These are phyloP conservation scores for Mormoops blainvillei DNA, from an alignment of 2,113 vertebrate species.

Conservation along the genomic window DNA sequence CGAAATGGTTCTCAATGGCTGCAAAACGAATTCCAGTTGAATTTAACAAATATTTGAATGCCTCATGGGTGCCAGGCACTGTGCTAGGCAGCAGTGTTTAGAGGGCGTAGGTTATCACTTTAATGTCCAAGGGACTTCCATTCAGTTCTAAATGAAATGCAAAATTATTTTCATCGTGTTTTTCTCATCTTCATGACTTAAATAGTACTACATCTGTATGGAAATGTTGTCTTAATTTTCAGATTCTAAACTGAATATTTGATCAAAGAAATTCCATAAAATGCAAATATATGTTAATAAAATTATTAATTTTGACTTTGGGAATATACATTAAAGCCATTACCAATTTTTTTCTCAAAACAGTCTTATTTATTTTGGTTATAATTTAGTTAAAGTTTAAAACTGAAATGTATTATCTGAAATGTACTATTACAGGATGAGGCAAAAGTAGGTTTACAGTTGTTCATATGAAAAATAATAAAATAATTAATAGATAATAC, in stretches of 20 bases:
- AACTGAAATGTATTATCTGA: not conserved
- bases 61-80: not conserved
- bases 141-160: slow-evolving; percentile 17
- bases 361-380: not conserved
- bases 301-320: not conserved
- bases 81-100: not conserved
- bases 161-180: not conserved
- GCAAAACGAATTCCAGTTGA: not conserved
- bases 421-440: not conserved
- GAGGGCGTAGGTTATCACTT: not conserved
- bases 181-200: not conserved
- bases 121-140: not conserved
- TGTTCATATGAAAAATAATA: not conserved
- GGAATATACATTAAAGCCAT: not conserved
- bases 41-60: slow-evolving; percentile 40
- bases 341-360: not conserved
- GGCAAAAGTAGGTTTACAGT: not conserved
- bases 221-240: not conserved
- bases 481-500: not conserved
- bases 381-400: slow-evolving; percentile 6
- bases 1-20: slow-evolving; percentile 38
- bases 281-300: not conserved
- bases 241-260: not conserved
- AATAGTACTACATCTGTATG: not conserved
- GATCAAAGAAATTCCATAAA: not conserved